A percentile compares a stretch with the other conserved stretches of the same genome.
phyloP scores from a whole-genome alignment of 2,888 invertebrate species.

The Nymphalis urticae region DNA sequence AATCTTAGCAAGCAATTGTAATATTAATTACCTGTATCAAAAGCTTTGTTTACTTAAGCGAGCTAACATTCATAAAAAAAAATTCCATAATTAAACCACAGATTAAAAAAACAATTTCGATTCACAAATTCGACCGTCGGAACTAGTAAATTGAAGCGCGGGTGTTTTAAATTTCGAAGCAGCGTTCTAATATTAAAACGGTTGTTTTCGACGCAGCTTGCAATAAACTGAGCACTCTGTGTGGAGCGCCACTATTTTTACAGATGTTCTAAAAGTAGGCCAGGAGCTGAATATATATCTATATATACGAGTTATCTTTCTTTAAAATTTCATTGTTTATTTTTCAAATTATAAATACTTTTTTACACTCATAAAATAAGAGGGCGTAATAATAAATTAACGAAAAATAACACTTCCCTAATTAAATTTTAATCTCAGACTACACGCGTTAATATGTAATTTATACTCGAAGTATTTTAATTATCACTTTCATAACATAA shows the following conservation, averaged over 20 bases:
- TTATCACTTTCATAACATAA: constrained; percentile 4
- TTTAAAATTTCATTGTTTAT: no score
- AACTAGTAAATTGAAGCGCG: constrained; percentile 22
- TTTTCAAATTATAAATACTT: no score
- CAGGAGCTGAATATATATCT: constrained; percentile 12
- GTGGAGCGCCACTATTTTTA: constrained; percentile 36
- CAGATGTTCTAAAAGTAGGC: constrained; percentile 32
- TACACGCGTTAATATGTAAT: constrained; percentile 6
- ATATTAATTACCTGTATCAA: neutral
- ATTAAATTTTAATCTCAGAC: constrained; percentile 16
- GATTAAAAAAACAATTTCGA: constrained; percentile 13
- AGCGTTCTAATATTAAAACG: constrained; percentile 34
- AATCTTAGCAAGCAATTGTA: neutral
- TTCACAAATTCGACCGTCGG: constrained; percentile 21
- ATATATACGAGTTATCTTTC: neutral
- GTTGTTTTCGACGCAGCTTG: constrained; percentile 29
- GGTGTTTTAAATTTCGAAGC: constrained; percentile 31
- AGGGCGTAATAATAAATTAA: neutral
- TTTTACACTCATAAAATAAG: neutral
- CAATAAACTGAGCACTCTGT: constrained; percentile 32
- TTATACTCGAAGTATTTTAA: constrained; percentile 12
- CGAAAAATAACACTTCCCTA: neutral
- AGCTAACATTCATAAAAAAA: neutral
- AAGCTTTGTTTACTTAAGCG: neutral
- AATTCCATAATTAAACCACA: constrained; percentile 1